These are phyloP conservation scores for Cephus spinipes DNA, from an alignment of 2,888 invertebrate species.

Conservation along the genomic window DNA sequence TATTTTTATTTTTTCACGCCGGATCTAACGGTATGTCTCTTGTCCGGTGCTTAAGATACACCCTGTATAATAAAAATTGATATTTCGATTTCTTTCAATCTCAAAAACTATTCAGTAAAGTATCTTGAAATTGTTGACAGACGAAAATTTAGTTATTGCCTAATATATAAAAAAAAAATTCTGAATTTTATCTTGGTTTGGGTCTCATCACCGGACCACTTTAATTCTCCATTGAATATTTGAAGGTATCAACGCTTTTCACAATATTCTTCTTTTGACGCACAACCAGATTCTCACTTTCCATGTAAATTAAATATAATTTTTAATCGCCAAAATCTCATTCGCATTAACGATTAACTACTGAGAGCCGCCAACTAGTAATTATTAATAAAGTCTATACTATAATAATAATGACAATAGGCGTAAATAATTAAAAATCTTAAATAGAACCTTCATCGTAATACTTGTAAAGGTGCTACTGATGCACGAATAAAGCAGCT, in stretches of 20 bases:
- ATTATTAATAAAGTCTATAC: constrained; percentile 20
- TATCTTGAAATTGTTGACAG: no score
- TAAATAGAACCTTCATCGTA: neutral
- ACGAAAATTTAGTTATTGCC: no score
- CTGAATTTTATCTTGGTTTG: no score
- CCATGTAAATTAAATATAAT: constrained; percentile 20
- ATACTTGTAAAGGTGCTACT: neutral
- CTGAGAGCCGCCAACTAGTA: constrained; percentile 15
- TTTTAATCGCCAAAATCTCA: neutral
- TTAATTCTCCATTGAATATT: constrained; percentile 17
- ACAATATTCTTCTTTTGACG: constrained; percentile 19
- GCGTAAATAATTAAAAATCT: neutral
- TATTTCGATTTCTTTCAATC: no score
- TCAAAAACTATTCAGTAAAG: constrained; percentile 1
- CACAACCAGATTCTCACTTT: constrained; percentile 42
- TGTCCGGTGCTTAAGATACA: no score
- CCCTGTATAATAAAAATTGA: no score
- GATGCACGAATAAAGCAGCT: neutral
- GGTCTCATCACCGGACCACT: no score
- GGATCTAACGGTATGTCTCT: no score
- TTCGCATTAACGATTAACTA: constrained; percentile 4
- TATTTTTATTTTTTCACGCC: no score
- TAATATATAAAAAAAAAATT: no score
- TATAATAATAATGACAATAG: constrained; percentile 8
- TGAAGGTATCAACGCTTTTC: constrained; percentile 5